These are phyloP conservation scores for Matsumurasca onukii DNA, from an alignment of 1,140 invertebrate species.

Conservation along the genomic window DNA sequence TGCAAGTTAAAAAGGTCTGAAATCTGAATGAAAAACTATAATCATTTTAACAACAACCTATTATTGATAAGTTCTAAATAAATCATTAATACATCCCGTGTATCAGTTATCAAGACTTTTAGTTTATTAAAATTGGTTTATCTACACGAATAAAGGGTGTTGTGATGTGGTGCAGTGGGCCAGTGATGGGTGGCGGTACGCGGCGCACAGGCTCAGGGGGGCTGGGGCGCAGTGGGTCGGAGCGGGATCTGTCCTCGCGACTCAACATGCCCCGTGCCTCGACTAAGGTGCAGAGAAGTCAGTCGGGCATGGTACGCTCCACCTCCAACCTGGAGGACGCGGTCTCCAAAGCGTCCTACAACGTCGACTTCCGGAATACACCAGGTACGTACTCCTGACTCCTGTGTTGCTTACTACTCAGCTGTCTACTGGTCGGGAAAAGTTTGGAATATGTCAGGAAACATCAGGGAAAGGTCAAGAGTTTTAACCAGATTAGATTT, in stretches of 20 bases:
- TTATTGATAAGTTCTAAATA: too few species aligned
- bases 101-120: too few species aligned
- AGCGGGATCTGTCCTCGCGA: slow-evolving; percentile 54
- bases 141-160: too few species aligned
- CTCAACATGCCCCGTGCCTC: slow-evolving; percentile 45
- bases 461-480: not conserved
- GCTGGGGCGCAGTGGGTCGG: slow-evolving; percentile 55
- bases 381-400: slow-evolving; percentile 48
- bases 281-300: slow-evolving; percentile 39
- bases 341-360: slow-evolving; percentile 34
- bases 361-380: slow-evolving; percentile 52
- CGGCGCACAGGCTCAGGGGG: not conserved
- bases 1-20: too few species aligned
- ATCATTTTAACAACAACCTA: too few species aligned
- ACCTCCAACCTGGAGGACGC: slow-evolving; percentile 17
- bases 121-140: too few species aligned
- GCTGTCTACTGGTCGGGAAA: too few species aligned
- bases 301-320: slow-evolving; percentile 29
- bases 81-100: too few species aligned
- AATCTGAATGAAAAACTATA: too few species aligned
- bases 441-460: not conserved
- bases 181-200: too few species aligned
- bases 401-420: not conserved
- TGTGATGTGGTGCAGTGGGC: too few species aligned
- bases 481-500: not conserved